Evolutionary conservation across 2,888 invertebrate species (phyloP).

Genomic region (Pocota personata): DNA sequence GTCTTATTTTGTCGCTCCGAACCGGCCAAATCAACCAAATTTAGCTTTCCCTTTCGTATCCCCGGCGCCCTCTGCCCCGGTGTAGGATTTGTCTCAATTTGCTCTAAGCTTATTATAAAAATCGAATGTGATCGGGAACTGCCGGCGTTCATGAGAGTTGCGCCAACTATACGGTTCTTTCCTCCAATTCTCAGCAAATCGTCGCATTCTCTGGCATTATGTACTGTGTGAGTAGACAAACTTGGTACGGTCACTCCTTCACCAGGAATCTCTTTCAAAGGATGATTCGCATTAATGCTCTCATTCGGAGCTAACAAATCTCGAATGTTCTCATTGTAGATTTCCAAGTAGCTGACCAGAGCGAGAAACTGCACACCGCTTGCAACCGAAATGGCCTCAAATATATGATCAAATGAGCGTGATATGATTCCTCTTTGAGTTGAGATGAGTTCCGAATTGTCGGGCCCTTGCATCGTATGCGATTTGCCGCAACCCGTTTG

Average conservation of each 20-base stretch:
- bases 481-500: constrained; percentile 97
- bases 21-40: constrained; percentile 94
- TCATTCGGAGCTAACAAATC: constrained; percentile 90
- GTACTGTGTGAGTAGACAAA: constrained; percentile 89
- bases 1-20: constrained; percentile 93
- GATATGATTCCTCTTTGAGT: constrained; percentile 87
- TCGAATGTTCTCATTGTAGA: constrained; percentile 96
- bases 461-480: constrained; percentile 87
- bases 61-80: constrained; percentile 43
- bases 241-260: constrained; percentile 84
- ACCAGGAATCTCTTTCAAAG: constrained; percentile 84
- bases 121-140: constrained; percentile 94
- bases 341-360: constrained; percentile 89
- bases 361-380: constrained; percentile 87
- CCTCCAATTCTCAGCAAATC: constrained; percentile 89
- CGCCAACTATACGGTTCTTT: constrained; percentile 91
- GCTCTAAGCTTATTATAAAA: constrained; percentile 93
- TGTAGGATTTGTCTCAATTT: constrained; percentile 83
- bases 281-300: constrained; percentile 80
- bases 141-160: constrained; percentile 94
- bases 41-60: constrained; percentile 84
- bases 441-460: constrained; percentile 31
- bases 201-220: constrained; percentile 90
- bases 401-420: constrained; percentile 93
- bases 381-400: constrained; percentile 91